Conservation (phyloP, 2,888 invertebrate species). For the Cistogaster globosa region DNA sequence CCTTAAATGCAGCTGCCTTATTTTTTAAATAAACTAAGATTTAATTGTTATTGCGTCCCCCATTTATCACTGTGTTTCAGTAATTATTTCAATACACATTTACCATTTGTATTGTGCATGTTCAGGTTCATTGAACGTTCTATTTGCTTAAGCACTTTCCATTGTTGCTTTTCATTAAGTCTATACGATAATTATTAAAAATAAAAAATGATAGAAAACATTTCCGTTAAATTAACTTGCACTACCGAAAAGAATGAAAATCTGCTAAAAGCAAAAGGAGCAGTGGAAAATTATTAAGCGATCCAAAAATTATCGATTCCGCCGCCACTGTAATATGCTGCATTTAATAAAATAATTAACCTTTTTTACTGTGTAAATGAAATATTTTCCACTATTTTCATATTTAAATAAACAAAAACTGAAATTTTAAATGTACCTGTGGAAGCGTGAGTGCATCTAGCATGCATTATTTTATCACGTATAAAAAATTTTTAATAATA, state of each 20-base stretch:
- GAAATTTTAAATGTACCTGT: not conserved
- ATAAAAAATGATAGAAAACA: not conserved
- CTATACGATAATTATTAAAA: constrained; percentile 12
- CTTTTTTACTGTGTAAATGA: constrained; percentile 37
- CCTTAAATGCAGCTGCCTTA: too few relatives aligned
- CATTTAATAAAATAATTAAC: constrained; percentile 66
- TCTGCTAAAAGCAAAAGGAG: not conserved
- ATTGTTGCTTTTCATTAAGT: constrained; percentile 4
- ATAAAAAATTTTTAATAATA: too few relatives aligned
- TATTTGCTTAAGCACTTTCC: constrained; percentile 51
- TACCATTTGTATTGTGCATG: constrained; percentile 22
- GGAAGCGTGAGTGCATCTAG: not conserved
- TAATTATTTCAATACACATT: constrained; percentile 44
- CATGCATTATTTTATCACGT: constrained; percentile 23
- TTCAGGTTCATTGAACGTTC: constrained; percentile 59
- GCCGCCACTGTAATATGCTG: too few relatives aligned
- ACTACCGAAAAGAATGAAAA: not conserved
- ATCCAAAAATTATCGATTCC: constrained; percentile 19
- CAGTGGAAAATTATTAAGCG: not conserved
- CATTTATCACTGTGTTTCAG: constrained; percentile 29
- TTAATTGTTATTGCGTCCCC: not conserved
- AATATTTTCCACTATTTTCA: constrained; percentile 47
- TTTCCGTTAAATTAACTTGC: constrained; percentile 27
- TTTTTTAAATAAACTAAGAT: not conserved
- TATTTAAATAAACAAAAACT: constrained; percentile 5